Evolutionary conservation across 2,888 invertebrate species (phyloP).

Genomic region (Teleogryllus oceanicus): DNA sequence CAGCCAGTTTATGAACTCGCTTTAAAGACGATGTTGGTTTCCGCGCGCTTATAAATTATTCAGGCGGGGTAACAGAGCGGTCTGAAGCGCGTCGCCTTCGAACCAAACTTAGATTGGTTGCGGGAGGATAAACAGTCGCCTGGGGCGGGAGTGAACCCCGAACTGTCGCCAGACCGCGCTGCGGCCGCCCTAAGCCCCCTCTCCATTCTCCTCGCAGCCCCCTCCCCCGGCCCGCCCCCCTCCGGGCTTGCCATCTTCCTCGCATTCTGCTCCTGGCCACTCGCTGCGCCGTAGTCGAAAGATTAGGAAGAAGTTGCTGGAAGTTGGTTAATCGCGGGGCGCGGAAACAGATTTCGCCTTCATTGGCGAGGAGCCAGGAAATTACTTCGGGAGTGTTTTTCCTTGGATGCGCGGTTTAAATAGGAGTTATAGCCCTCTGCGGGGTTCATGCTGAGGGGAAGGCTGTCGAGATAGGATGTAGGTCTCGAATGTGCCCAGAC

Average conservation of each 20-base stretch:
- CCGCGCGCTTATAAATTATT: conserved; percentile 4
- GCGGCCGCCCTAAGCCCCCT: background rate
- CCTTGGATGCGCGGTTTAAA: background rate
- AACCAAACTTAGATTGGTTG: conserved; percentile 11
- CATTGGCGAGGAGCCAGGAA: background rate
- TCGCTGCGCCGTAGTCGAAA: background rate
- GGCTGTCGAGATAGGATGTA: too few species aligned
- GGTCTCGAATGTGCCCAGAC: too few species aligned
- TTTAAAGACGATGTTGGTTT: conserved; percentile 10
- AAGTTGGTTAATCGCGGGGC: background rate
- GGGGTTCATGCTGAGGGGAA: too few species aligned
- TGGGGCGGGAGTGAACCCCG: background rate
- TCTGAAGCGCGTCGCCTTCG: background rate
- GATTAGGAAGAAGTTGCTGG: background rate
- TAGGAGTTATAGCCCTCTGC: background rate
- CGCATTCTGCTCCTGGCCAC: background rate
- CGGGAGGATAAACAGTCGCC: conserved; percentile 1
- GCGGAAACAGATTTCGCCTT: background rate
- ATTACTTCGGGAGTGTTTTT: background rate
- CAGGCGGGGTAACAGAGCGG: background rate
- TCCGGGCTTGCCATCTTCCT: background rate
- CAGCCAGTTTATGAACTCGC: conserved; percentile 3
- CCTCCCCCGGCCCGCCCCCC: background rate
- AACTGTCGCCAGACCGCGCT: too few species aligned
- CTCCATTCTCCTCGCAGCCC: background rate